Evolutionary conservation across 2,113 vertebrate species (phyloP).

Genomic region (Crotophaga sulcirostris): DNA sequence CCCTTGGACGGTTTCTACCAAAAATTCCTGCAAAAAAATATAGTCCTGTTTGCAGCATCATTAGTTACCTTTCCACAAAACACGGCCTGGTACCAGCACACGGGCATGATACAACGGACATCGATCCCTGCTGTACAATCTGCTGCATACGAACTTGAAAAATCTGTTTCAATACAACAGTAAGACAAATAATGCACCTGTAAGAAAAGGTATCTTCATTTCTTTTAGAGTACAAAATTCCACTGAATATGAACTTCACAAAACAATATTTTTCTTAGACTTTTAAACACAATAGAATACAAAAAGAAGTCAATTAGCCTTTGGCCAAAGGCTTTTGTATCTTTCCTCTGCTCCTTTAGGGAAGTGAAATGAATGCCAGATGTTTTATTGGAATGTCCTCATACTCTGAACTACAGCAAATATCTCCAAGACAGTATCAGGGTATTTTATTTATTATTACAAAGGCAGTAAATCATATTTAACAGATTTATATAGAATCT

Average conservation of each 20-base stretch:
- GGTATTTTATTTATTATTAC: constrained; percentile 60
- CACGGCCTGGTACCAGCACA: neutral
- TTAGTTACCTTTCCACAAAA: neutral
- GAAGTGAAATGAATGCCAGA: constrained; percentile 75
- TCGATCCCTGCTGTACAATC: neutral
- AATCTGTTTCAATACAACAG: neutral
- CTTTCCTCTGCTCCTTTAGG: constrained; percentile 42
- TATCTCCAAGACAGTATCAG: constrained; percentile 8
- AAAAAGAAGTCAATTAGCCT: constrained; percentile 74
- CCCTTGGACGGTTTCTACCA: neutral
- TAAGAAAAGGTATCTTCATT: neutral
- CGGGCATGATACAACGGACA: fast-evolving
- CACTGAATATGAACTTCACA: neutral
- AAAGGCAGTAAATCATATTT: constrained; percentile 49
- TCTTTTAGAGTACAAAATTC: neutral
- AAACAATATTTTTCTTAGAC: neutral
- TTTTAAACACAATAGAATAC: constrained; percentile 13
- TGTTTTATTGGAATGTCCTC: constrained; percentile 71
- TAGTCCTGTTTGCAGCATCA: neutral
- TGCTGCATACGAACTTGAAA: fast-evolving
- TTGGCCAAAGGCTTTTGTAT: constrained; percentile 58
- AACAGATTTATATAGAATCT: constrained; percentile 57
- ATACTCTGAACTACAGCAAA: constrained; percentile 21
- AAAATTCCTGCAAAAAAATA: neutral
- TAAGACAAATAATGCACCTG: neutral